Evolutionary conservation across 2,113 vertebrate genomes (phyloP), one percentile per base, ranked within the genome.

Genomic region (Pluvialis apricaria): DNA sequence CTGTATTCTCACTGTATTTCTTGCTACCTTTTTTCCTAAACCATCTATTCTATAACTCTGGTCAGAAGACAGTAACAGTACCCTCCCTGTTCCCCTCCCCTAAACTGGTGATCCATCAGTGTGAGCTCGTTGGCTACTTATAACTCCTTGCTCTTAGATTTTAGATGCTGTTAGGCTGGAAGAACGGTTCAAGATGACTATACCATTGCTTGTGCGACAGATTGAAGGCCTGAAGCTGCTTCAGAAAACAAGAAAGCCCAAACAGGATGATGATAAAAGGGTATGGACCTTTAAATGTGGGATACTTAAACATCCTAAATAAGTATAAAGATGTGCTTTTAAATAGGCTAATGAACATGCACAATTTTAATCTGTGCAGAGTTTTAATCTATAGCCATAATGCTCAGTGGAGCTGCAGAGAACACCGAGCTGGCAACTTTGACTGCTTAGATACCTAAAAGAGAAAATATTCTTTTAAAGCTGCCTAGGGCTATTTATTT

Each of bases 211-310:
- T 68, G 99, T 99, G 81, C 98, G 98, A 78, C 99, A 99, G 96
- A 99, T 99, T 15, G 99, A 99, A 66, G 99, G 99, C 18, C 98
- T 99, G 40, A 99, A 99, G 88, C 98, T 99, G 70, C 98, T 99
- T 77, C 99, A 99, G 91, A 99, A 99, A 96, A 99, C 99, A 75
- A 98, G 99, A 34, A 99, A 99, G 77, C 98, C 91, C 42, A 98
- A 98, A 94, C 98, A 98, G 38, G 99, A 99, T 60, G 98, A 98
- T 72, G 99, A 99, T 77, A 99, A 99, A 96, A 98, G 98, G 98
- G 99, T 99, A 98, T 66, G 86, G 62, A 83, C 13, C 58, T 91
- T 76, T 77, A 65, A 16, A 76, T 64, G 0, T 55, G 22, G 21
- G 20, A 73, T 85, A 25, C 24, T 77, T 62, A 25, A 51, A 9